Evolutionary conservation across 2,888 invertebrate species (phyloP).

Genomic region (Pristionchus japonicus): DNA sequence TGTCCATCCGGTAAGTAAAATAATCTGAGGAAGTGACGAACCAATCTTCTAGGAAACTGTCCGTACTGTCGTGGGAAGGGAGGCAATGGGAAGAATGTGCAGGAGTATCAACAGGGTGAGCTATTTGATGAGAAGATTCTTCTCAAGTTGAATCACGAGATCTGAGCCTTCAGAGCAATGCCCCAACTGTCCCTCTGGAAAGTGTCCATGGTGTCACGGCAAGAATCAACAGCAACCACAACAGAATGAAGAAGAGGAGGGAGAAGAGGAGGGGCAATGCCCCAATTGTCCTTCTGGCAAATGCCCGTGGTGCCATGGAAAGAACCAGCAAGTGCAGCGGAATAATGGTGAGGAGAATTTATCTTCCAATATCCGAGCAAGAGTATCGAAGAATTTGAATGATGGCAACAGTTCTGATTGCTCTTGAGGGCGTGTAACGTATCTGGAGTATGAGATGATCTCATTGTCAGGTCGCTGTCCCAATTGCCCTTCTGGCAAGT

Average conservation of each 20-base stretch:
- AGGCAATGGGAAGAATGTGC: neutral
- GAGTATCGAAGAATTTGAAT: no score
- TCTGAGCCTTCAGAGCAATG: neutral
- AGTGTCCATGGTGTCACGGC: conserved; percentile 47
- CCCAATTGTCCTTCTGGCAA: conserved; percentile 44
- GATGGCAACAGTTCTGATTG: no score
- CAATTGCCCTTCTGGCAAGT: conserved; percentile 45
- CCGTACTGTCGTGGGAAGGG: conserved; percentile 41
- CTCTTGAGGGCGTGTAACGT: no score
- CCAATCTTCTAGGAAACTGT: conserved; percentile 25
- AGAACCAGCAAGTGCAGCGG: neutral
- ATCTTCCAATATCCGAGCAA: no score
- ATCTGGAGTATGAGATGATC: neutral
- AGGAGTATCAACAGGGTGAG: conserved; percentile 18
- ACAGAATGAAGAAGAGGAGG: neutral
- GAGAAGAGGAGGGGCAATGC: conserved; percentile 4
- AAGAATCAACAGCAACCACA: neutral
- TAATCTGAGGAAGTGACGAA: neutral
- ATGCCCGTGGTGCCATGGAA: conserved; percentile 40
- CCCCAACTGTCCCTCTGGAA: conserved; percentile 46
- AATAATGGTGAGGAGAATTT: neutral
- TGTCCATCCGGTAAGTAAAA: conserved; percentile 27
- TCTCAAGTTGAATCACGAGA: neutral
- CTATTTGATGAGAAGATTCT: neutral
- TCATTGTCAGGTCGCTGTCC: neutral